These are phyloP conservation scores for Toxotes chatareus DNA, from an alignment of 2,113 vertebrate species.

Conservation along the genomic window DNA sequence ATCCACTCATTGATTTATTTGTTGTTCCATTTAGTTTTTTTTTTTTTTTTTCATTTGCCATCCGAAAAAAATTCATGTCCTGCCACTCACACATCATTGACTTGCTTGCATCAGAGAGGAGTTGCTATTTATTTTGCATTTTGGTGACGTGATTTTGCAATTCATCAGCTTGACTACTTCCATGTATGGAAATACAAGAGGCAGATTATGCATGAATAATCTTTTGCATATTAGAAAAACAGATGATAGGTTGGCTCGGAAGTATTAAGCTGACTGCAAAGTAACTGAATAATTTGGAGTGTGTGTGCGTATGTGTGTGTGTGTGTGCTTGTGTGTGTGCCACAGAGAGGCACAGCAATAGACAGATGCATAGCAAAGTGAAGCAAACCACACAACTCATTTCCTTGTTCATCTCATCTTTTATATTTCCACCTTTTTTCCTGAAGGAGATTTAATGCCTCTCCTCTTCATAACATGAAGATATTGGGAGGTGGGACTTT, in stretches of 20 bases:
- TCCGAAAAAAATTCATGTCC: constrained; percentile 37
- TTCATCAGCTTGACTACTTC: constrained; percentile 7
- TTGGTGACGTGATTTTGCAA: constrained; percentile 31
- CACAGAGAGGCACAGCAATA: constrained; percentile 41
- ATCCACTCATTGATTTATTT: constrained; percentile 60
- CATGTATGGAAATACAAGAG: constrained; percentile 19
- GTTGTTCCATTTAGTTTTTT: constrained; percentile 31
- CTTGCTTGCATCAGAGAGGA: constrained; percentile 39
- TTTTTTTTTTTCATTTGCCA: constrained; percentile 41
- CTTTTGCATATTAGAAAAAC: constrained; percentile 29
- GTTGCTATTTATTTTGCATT: constrained; percentile 40
- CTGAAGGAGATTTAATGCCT: constrained; percentile 73
- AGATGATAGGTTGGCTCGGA: constrained; percentile 1
- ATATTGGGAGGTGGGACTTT: constrained; percentile 74
- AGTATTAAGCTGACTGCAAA: constrained; percentile 32
- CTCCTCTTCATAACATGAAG: constrained; percentile 70
- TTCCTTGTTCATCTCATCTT: constrained; percentile 65
- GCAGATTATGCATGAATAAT: constrained; percentile 43
- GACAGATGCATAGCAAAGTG: constrained; percentile 68
- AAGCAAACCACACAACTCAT: constrained; percentile 69
- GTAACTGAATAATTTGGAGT: constrained; percentile 43
- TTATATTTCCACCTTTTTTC: constrained; percentile 54
- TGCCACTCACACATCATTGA: constrained; percentile 28
- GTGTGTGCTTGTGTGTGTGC: constrained; percentile 30
- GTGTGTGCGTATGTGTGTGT: constrained; percentile 40